Conservation (phyloP, 2,797 vertebrate species). For the Acrossocheilus fasciatus region DNA sequence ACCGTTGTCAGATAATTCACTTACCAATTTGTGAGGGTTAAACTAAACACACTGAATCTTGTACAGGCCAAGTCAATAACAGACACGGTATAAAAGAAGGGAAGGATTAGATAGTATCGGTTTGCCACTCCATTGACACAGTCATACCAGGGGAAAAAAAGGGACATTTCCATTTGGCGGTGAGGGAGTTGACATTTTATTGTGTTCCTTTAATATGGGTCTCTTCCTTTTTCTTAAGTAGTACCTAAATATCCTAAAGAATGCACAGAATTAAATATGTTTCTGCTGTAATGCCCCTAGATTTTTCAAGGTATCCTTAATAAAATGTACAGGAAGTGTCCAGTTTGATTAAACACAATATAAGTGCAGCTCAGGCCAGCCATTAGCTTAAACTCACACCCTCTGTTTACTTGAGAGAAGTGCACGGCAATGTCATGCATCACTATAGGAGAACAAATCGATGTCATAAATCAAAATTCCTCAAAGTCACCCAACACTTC, state of each 20-base stretch:
- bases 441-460: constrained; percentile 46
- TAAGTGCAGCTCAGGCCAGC: constrained; percentile 34
- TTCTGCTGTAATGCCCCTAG: neutral
- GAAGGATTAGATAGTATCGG: constrained; percentile 26
- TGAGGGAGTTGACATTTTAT: neutral
- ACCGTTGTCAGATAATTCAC: constrained; percentile 12
- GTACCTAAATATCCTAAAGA: constrained; percentile 1
- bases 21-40: constrained; percentile 29
- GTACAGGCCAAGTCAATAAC: neutral
- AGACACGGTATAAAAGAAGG: neutral
- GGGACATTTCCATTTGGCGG: constrained; percentile 24
- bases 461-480: constrained; percentile 42
- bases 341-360: constrained; percentile 43
- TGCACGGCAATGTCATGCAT: constrained; percentile 38
- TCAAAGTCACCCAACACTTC: constrained; percentile 44
- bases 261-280: neutral
- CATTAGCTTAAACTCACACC: constrained; percentile 45
- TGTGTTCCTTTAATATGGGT: neutral
- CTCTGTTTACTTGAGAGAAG: constrained; percentile 53
- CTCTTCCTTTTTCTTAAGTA: constrained; percentile 32
- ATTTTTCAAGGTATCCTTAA: neutral
- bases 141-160: constrained; percentile 26
- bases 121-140: constrained; percentile 23
- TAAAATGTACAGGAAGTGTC: constrained; percentile 19
- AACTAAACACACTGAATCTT: constrained; percentile 5